phyloP scores from a whole-genome alignment of 2,113 vertebrate species.

The Xiphophorus hellerii region DNA sequence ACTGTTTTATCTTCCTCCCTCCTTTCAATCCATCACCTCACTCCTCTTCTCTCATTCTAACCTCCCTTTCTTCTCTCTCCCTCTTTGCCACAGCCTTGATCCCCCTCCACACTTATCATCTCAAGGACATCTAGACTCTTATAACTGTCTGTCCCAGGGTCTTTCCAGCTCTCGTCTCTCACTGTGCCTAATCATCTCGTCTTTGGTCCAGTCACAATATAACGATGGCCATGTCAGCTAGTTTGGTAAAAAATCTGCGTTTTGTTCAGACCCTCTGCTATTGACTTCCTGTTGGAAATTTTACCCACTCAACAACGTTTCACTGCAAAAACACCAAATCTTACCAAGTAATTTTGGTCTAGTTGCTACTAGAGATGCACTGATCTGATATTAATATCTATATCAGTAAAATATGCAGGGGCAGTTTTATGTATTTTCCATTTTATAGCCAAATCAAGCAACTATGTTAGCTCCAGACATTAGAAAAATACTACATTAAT shows the following conservation, averaged over 20 bases:
- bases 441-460: too few species aligned
- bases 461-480: too few species aligned
- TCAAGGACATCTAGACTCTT: conserved; percentile 72
- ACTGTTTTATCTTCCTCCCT: conserved; percentile 37
- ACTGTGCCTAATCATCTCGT: conserved; percentile 55
- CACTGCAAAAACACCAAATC: too few species aligned
- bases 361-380: too few species aligned
- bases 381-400: too few species aligned
- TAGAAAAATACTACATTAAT: too few species aligned
- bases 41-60: conserved; percentile 9
- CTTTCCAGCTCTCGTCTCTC: conserved; percentile 30
- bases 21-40: conserved; percentile 16
- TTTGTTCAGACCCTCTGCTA: background rate
- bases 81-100: conserved; percentile 28
- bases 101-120: conserved; percentile 51
- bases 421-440: too few species aligned
- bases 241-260: background rate
- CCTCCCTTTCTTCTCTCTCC: background rate
- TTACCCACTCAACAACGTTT: too few species aligned
- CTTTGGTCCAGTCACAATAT: conserved; percentile 36
- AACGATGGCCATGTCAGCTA: conserved; percentile 35
- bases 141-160: conserved; percentile 32
- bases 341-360: too few species aligned
- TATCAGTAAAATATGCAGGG: too few species aligned
- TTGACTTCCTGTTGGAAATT: too few species aligned